Evolutionary conservation across 2,113 vertebrate genomes (phyloP).

Genomic region (Cheilinus undulatus): DNA sequence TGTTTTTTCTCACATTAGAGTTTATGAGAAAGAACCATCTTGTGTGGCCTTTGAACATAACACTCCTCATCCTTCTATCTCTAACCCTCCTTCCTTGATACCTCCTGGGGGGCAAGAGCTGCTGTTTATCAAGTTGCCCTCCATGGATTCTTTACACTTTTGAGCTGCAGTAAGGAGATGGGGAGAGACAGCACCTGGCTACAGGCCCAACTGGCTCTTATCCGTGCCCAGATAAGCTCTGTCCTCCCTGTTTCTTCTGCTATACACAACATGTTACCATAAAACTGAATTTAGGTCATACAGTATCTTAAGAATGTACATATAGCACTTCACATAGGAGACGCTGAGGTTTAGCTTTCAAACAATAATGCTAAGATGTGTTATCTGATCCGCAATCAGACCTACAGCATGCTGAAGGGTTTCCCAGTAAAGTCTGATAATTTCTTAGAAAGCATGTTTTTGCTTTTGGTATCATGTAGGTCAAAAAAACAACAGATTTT

Average conservation of each 20-base stretch:
- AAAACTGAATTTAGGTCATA: constrained; percentile 69
- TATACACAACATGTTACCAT: constrained; percentile 54
- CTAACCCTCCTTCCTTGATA: constrained; percentile 8
- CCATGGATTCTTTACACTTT: constrained; percentile 56
- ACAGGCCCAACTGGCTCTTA: constrained; percentile 61
- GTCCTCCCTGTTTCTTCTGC: constrained; percentile 59
- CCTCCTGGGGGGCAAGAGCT: constrained; percentile 26
- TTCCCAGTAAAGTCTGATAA: constrained; percentile 9
- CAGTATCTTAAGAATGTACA: constrained; percentile 41
- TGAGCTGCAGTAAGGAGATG: constrained; percentile 56
- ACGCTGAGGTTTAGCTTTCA: constrained; percentile 46
- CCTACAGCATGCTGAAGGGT: neutral
- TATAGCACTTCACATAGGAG: constrained; percentile 45
- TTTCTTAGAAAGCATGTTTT: constrained; percentile 7
- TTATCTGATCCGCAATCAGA: constrained; percentile 33
- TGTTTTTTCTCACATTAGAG: constrained; percentile 82
- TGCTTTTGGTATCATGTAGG: constrained; percentile 3
- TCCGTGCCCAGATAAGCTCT: constrained; percentile 70
- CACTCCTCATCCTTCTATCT: constrained; percentile 49
- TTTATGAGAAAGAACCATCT: constrained; percentile 83
- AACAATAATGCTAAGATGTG: constrained; percentile 25
- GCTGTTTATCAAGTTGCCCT: constrained; percentile 72
- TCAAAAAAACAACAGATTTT: neutral
- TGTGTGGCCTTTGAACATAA: constrained; percentile 83
- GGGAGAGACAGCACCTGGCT: constrained; percentile 73